These are phyloP conservation scores for Perccottus glenii DNA, from an alignment of 2,113 vertebrate genomes.

Conservation along the genomic window DNA sequence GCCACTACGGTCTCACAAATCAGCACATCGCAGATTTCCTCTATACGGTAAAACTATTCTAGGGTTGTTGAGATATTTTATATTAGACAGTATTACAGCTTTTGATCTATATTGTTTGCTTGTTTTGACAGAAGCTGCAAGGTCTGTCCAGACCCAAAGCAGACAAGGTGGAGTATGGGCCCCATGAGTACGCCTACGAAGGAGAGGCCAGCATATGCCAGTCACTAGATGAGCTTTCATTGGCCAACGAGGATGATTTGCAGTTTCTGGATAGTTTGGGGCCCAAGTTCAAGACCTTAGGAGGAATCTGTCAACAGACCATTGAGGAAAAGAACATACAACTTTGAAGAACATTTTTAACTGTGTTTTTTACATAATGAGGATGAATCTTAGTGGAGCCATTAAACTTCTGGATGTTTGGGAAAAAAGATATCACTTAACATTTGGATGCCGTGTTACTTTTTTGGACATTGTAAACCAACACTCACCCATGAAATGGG, in stretches of 20 bases:
- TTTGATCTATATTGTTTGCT: background rate
- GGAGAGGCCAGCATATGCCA: conserved; percentile 55
- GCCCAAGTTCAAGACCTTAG: conserved; percentile 68
- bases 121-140: conserved; percentile 66
- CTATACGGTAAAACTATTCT: conserved; percentile 51
- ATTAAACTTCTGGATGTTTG: too few species aligned
- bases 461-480: too few species aligned
- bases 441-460: background rate
- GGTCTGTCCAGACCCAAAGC: background rate
- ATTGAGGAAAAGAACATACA: conserved; percentile 30
- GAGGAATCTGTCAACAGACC: conserved; percentile 45
- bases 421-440: background rate
- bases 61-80: background rate
- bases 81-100: background rate
- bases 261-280: conserved; percentile 73
- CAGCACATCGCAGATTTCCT: conserved; percentile 35
- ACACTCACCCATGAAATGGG: too few species aligned
- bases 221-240: conserved; percentile 66
- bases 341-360: conserved; percentile 26
- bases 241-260: conserved; percentile 30
- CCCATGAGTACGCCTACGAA: conserved; percentile 72
- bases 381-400: background rate
- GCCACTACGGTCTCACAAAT: background rate
- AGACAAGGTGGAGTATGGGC: conserved; percentile 11
- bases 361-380: background rate